Base-by-base conservation (phyloP, 2,113 vertebrate species). In the Nematolebias whitei region DNA sequence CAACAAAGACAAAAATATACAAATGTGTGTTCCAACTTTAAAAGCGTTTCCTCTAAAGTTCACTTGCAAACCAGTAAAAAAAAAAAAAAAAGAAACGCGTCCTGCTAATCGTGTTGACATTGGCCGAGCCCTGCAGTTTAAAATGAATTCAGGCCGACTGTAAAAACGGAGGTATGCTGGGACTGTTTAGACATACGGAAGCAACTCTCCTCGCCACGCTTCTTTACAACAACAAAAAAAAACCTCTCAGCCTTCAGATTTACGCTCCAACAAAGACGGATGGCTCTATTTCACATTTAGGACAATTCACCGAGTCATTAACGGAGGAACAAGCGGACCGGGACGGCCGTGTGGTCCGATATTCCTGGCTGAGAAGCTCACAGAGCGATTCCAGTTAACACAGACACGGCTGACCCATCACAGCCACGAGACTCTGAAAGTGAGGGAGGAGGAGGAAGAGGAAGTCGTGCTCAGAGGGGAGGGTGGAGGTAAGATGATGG, bases 121-220 rank as follows among this genome's bases (percentile, higher is more conserved):
- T 86, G 87, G 87, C 84, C 70, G 71, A 74, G 65, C 13, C 70
- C 53, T 50, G 68, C 65, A 63, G 76, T 65, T 76, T 59, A 55
- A 78, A 83, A 88, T 63, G 82, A 60, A 63, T 66, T 63, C 2
- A 54, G 76, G 69, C 87, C 71, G 75, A 71, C 63, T 72, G 79
- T 64, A 67, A 71, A 67, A 51, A 32, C n/a, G 43, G 15, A 40
- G 57, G 54, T 53, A 53, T 39, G 29, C 64, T 54, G 64, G 76
- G 68, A 74, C 38, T 75, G 67, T 85, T 87, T 89, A 66, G 74
- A 80, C 84, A 83, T 78, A 85, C 71, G 79, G 82, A 89, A 86
- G 87, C 84, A 86, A 87, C 81, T 86, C 81, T 24, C 49, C 6
- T 55, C 14, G 79, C 67, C 73, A 1, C n/a, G 74, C 71, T 78